A percentile compares a stretch with the other conserved stretches of the same genome.
Conservation (phyloP, 2,113 vertebrate species). For the Pachypanchax playfairii region DNA sequence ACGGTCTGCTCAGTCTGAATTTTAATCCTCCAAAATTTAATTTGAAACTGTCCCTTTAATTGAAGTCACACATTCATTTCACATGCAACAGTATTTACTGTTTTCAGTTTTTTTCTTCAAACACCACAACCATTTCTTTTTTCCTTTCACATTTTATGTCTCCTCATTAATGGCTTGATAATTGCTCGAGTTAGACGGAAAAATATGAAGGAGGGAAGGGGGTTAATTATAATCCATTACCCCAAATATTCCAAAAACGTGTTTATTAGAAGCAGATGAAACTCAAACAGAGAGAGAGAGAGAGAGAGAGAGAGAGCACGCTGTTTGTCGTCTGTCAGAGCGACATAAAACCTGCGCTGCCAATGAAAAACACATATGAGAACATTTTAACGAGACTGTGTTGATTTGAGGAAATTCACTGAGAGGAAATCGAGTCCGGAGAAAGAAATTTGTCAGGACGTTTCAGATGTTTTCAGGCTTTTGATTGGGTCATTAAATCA, state of each 20-base stretch:
- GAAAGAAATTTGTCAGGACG: background rate
- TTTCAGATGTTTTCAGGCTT: slow-evolving; percentile 5
- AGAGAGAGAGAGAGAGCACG: background rate
- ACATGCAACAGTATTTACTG: background rate
- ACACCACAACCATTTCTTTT: slow-evolving; percentile 23
- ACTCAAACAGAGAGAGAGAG: background rate
- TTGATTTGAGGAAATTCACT: too few relatives aligned
- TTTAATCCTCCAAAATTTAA: background rate
- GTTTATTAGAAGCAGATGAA: slow-evolving; percentile 51
- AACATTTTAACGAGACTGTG: background rate
- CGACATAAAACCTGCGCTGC: background rate
- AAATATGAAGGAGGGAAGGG: slow-evolving; percentile 19
- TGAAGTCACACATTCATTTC: background rate
- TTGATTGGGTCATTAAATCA: slow-evolving; percentile 22
- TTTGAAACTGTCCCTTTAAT: background rate
- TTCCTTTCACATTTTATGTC: slow-evolving; percentile 29
- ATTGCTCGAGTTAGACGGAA: slow-evolving; percentile 42
- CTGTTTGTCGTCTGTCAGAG: background rate
- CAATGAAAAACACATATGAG: background rate
- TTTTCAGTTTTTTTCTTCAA: background rate
- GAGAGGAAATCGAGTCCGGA: background rate
- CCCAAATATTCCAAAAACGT: slow-evolving; percentile 54
- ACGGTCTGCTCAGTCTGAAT: background rate
- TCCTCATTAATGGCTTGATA: slow-evolving; percentile 58
- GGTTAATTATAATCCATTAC: slow-evolving; percentile 35